These are phyloP conservation scores for Hemichromis elongatus DNA, from an alignment of 2,113 vertebrate genomes.

Conservation along the genomic window DNA sequence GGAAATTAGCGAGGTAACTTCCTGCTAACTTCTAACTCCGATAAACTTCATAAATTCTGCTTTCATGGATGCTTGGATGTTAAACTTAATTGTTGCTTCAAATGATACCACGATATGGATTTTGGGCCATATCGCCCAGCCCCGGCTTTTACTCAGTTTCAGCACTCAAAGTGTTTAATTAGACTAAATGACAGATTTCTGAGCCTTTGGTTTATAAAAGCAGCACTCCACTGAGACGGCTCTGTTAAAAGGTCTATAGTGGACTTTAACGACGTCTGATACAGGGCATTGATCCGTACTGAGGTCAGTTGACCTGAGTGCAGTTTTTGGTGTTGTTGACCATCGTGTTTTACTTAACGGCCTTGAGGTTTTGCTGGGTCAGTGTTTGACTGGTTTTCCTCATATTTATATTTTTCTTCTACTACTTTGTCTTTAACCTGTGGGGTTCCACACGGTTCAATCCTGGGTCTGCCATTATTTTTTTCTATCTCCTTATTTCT, in stretches of 20 bases:
- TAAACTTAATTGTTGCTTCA: too few relatives aligned
- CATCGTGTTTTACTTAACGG: not conserved
- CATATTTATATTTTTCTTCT: not conserved
- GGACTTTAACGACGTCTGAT: rapidly evolving
- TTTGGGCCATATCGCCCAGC: too few relatives aligned
- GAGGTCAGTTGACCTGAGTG: not conserved
- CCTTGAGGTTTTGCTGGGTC: not conserved
- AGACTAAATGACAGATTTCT: not conserved
- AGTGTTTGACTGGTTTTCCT: not conserved
- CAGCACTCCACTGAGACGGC: not conserved
- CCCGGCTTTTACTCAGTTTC: not conserved
- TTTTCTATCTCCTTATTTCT: not conserved
- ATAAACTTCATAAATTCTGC: too few relatives aligned
- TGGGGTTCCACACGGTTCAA: not conserved
- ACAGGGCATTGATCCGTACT: rapidly evolving
- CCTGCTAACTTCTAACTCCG: too few relatives aligned
- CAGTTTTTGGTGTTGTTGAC: not conserved
- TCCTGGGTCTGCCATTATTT: not conserved
- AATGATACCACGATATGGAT: too few relatives aligned
- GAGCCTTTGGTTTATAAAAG: not conserved
- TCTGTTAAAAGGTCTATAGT: not conserved
- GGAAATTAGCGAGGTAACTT: too few relatives aligned
- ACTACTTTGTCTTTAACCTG: not conserved
- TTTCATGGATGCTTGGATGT: too few relatives aligned
- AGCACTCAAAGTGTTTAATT: not conserved